These are phyloP conservation scores for Seira musarum DNA, from an alignment of 2,888 invertebrate species.

Conservation along the genomic window DNA sequence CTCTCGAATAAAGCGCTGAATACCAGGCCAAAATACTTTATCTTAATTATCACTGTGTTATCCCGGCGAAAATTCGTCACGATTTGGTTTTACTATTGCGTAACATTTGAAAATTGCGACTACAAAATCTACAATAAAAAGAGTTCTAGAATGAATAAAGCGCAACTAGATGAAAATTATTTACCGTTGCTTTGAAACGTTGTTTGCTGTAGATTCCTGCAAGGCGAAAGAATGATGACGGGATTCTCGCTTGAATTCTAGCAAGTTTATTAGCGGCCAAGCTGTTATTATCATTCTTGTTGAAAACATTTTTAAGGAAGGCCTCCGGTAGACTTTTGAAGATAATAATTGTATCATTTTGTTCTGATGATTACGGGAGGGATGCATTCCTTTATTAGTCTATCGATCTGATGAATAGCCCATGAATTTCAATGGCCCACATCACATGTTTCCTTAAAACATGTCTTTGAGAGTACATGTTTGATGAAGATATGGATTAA, in stretches of 20 bases:
- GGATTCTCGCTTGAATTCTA: no score
- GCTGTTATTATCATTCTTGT: background rate
- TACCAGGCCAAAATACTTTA: constrained; percentile 8
- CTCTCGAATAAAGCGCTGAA: background rate
- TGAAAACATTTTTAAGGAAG: background rate
- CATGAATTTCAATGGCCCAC: no score
- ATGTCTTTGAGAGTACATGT: no score
- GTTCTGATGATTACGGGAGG: no score
- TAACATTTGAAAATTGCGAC: constrained; percentile 7
- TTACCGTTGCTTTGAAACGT: constrained; percentile 3
- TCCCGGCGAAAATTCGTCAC: constrained; percentile 33
- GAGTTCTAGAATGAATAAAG: background rate
- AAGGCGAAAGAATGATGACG: background rate
- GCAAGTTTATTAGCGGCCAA: background rate
- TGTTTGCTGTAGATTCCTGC: background rate
- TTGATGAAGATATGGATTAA: no score
- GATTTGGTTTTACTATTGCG: constrained; percentile 17
- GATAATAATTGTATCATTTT: background rate
- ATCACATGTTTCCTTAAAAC: no score
- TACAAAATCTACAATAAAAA: constrained; percentile 13
- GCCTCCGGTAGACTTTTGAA: background rate
- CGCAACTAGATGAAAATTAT: constrained; percentile 3
- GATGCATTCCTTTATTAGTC: no score
- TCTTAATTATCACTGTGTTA: constrained; percentile 32
- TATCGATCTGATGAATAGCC: no score